Evolutionary conservation across 2,888 invertebrate species (phyloP).

Genomic region (Helicoverpa assulta): DNA sequence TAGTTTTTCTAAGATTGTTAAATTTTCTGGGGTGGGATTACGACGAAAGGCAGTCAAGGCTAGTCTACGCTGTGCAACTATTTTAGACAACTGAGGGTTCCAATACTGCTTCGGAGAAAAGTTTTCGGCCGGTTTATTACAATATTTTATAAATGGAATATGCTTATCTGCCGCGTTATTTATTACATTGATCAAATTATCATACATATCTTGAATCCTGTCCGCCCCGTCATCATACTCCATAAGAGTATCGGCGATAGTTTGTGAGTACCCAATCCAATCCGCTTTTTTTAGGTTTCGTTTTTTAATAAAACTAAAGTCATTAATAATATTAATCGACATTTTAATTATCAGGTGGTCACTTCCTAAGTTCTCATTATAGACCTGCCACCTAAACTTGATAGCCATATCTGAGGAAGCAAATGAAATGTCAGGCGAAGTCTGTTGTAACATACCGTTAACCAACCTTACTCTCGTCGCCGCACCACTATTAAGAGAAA

Average conservation of each 20-base stretch:
- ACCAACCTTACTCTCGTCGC: conserved; percentile 1
- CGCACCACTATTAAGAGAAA: background rate
- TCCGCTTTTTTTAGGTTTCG: background rate
- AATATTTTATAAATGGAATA: background rate
- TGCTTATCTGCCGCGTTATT: conserved; percentile 1
- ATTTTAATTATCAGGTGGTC: conserved; percentile 11
- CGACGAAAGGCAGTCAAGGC: background rate
- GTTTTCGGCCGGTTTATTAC: background rate
- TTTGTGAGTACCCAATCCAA: background rate
- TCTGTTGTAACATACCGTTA: background rate
- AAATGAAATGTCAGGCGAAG: conserved; percentile 3
- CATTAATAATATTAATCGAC: background rate
- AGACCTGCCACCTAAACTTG: background rate
- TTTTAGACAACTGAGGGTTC: background rate
- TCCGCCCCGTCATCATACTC: background rate
- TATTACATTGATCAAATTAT: background rate
- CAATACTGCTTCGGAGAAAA: background rate
- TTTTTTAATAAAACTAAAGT: background rate
- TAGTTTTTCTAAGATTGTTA: background rate
- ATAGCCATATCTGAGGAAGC: background rate
- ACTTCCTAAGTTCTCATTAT: conserved; percentile 1
- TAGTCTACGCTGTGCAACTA: background rate
- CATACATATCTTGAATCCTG: background rate
- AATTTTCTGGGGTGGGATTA: conserved; percentile 5
- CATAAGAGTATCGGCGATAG: background rate